phyloP scores from a whole-genome alignment of 2,888 invertebrate genomes.

The Amaurobius ferox region DNA sequence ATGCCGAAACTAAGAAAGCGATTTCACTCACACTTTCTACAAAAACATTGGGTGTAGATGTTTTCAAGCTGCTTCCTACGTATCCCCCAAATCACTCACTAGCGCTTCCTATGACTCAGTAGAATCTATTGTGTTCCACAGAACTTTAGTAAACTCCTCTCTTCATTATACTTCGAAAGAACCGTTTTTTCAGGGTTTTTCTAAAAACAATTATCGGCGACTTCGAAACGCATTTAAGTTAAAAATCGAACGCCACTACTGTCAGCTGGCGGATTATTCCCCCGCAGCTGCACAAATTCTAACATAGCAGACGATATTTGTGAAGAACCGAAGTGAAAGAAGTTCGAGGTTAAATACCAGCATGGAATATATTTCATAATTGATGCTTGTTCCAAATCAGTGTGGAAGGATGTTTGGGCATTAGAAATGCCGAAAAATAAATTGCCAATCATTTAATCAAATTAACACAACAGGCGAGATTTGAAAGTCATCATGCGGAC shows the following conservation, averaged over 20 bases:
- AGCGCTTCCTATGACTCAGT: background rate
- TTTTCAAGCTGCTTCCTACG: background rate
- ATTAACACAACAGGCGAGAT: no score
- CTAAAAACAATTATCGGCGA: background rate
- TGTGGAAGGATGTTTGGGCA: no score
- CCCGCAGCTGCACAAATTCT: background rate
- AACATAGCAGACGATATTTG: background rate
- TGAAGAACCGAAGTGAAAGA: background rate
- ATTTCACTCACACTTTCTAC: background rate
- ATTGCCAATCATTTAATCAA: no score
- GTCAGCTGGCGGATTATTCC: background rate
- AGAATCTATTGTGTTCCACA: background rate
- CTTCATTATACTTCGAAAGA: background rate
- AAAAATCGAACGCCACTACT: background rate
- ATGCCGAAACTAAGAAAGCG: background rate
- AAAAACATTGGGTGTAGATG: background rate
- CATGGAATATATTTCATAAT: background rate
- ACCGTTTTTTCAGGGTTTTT: background rate
- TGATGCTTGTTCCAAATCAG: no score
- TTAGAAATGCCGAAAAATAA: no score
- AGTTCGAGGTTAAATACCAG: slow-evolving; percentile 5
- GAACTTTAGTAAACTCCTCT: background rate
- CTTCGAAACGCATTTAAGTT: background rate
- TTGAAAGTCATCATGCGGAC: no score
- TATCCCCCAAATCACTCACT: background rate